These are phyloP conservation scores for Diplodus sargus DNA, from an alignment of 2,797 vertebrate genomes.

Conservation along the genomic window DNA sequence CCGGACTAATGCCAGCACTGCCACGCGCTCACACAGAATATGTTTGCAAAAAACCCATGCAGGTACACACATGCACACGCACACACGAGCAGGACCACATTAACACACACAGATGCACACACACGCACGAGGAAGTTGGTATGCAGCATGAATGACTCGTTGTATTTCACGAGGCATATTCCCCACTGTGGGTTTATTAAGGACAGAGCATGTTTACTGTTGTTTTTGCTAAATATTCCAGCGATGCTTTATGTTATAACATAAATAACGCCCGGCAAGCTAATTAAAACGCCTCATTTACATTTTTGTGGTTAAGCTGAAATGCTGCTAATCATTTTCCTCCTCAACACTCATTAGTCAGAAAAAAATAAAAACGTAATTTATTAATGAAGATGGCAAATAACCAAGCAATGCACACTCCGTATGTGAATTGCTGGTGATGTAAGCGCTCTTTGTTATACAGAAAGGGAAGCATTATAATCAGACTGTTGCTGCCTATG, in stretches of 20 bases:
- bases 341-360: conserved; percentile 29
- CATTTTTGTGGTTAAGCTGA: conserved; percentile 39
- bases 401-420: not conserved
- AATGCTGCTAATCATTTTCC: conserved; percentile 34
- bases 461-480: not conserved
- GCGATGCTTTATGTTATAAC: conserved; percentile 31
- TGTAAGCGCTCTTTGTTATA: conserved; percentile 10
- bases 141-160: conserved; percentile 13
- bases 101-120: conserved; percentile 33
- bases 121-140: not conserved
- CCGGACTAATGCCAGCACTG: conserved; percentile 38
- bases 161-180: conserved; percentile 39
- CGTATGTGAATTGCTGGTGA: not conserved
- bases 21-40: conserved; percentile 6
- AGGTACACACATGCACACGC: conserved; percentile 13
- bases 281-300: conserved; percentile 41
- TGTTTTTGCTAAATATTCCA: conserved; percentile 49
- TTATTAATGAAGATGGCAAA: conserved; percentile 33
- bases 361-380: not conserved
- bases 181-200: conserved; percentile 52
- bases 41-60: conserved; percentile 16
- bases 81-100: conserved; percentile 19
- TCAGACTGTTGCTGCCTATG: conserved; percentile 7
- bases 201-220: conserved; percentile 33
- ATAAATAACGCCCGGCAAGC: conserved; percentile 35